These are phyloP conservation scores for Amphibalanus amphitrite DNA, from an alignment of 1,140 invertebrate genomes.

Conservation along the genomic window DNA sequence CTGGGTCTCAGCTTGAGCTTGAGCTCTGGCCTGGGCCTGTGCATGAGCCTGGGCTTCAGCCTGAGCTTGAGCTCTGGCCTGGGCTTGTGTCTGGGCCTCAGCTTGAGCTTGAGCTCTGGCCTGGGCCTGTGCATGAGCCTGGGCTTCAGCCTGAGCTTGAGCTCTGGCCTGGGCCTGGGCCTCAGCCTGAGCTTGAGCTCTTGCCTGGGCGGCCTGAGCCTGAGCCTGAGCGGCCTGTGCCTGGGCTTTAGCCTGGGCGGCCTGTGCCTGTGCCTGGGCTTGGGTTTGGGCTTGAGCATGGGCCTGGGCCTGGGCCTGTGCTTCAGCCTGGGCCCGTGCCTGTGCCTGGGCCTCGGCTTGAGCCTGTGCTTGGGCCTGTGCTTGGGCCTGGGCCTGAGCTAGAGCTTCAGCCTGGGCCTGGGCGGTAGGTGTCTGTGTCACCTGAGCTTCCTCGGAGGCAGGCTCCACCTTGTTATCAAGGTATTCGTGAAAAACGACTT, in stretches of 20 bases:
- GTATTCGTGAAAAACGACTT: too few relatives aligned
- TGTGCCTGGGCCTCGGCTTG: constrained; percentile 4
- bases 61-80: not conserved
- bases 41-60: not conserved
- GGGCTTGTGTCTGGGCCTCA: constrained; percentile 2
- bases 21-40: not conserved
- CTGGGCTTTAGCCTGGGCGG: not conserved
- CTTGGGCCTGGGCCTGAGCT: constrained; percentile 5
- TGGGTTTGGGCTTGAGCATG: constrained; percentile 3
- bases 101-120: constrained; percentile 5
- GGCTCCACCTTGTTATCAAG: too few relatives aligned
- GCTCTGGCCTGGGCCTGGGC: constrained; percentile 6
- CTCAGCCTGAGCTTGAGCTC: not conserved
- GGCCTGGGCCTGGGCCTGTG: constrained; percentile 7
- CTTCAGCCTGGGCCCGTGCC: constrained; percentile 3
- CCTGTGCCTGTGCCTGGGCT: constrained; percentile 4
- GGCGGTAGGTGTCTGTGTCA: not conserved
- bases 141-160: constrained; percentile 3
- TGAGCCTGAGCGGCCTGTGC: not conserved
- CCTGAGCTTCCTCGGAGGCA: too few relatives aligned
- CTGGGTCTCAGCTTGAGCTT: constrained; percentile 3
- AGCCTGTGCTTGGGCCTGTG: not conserved
- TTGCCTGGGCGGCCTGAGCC: constrained; percentile 2
- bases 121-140: constrained; percentile 6
- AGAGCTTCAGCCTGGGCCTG: not conserved